Percentiles rank a stretch among this genome's conserved stretches.
These are phyloP conservation scores for Alces alces DNA, from an alignment of 2,113 vertebrate genomes.

Conservation along the genomic window DNA sequence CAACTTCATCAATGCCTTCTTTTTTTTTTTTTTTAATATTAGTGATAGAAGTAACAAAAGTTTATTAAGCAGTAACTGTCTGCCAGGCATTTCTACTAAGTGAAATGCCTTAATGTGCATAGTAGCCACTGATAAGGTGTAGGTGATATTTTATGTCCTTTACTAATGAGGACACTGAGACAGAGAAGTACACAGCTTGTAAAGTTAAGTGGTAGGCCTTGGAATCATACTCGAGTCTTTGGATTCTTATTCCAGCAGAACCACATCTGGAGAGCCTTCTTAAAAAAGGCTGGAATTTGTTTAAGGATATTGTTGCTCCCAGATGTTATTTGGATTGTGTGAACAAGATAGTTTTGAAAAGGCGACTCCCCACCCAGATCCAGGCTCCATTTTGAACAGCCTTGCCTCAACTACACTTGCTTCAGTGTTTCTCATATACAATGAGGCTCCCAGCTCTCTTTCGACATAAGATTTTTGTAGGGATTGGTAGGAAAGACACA, in stretches of 20 bases:
- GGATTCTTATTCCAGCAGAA: not conserved
- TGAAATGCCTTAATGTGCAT: not conserved
- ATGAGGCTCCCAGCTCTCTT: not conserved
- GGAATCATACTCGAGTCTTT: not conserved
- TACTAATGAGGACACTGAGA: not conserved
- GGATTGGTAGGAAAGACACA: conserved; percentile 1
- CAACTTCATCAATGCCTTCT: not conserved
- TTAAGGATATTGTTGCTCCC: not conserved
- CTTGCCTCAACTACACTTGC: not conserved
- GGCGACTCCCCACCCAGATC: not conserved
- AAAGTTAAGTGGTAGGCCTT: not conserved
- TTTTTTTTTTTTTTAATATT: not conserved
- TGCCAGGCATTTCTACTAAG: not conserved
- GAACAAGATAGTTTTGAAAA: not conserved
- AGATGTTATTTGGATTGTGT: not conserved
- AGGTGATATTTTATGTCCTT: not conserved
- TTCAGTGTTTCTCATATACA: not conserved
- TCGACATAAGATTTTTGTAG: not conserved
- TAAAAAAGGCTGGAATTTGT: not conserved
- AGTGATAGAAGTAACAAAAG: not conserved
- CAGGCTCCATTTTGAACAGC: not conserved
- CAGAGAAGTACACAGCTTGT: not conserved
- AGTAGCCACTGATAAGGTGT: not conserved
- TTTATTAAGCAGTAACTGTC: not conserved
- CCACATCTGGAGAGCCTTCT: not conserved